These are phyloP conservation scores for Campaea margaritaria DNA, from an alignment of 2,888 invertebrate species.

Conservation along the genomic window DNA sequence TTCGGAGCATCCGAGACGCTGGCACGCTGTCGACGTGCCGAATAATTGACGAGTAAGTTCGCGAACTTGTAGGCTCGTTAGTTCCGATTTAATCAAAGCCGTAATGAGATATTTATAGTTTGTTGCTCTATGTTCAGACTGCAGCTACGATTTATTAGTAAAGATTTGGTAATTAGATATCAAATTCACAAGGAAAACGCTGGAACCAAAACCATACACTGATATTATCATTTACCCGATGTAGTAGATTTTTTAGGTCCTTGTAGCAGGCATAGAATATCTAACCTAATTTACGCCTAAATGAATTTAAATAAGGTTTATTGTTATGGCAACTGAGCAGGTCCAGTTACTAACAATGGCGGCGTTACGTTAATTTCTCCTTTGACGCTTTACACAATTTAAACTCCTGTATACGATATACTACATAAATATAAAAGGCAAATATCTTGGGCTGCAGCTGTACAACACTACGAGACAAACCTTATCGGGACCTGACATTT, in stretches of 20 bases:
- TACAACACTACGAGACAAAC: constrained; percentile 27
- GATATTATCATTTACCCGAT: too few relatives aligned
- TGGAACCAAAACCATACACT: too few relatives aligned
- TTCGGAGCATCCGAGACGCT: constrained; percentile 63
- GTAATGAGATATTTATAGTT: constrained; percentile 43
- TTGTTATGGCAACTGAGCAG: constrained; percentile 1
- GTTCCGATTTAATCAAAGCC: constrained; percentile 72
- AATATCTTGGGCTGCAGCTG: constrained; percentile 24
- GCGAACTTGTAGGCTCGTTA: constrained; percentile 72
- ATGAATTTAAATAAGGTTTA: background rate
- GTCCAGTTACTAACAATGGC: constrained; percentile 8
- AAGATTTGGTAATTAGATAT: background rate
- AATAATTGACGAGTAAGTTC: constrained; percentile 72
- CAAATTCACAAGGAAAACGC: background rate
- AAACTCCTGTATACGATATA: background rate
- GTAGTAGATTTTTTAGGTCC: too few relatives aligned
- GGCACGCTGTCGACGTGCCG: constrained; percentile 53
- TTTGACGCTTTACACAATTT: constrained; percentile 1
- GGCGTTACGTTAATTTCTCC: constrained; percentile 8
- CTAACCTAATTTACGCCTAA: too few relatives aligned
- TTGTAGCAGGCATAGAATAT: too few relatives aligned
- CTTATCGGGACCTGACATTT: constrained; percentile 41
- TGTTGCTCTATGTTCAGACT: constrained; percentile 19
- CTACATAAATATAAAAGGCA: constrained; percentile 2
- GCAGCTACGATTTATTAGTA: constrained; percentile 10